phyloP scores from a whole-genome alignment of 2,888 invertebrate genomes.

The Dynastes grantii region DNA sequence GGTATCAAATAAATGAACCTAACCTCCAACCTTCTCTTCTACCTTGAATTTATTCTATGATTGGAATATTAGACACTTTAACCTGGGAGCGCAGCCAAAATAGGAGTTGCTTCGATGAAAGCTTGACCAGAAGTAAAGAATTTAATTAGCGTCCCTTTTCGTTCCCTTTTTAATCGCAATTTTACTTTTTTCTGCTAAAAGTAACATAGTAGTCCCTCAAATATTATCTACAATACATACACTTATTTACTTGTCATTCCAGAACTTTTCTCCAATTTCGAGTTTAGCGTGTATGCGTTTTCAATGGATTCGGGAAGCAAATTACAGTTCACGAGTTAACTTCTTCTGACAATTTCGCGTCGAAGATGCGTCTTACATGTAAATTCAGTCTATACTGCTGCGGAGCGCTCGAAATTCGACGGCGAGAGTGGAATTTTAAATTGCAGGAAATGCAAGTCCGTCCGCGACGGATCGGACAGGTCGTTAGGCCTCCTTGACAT shows the following conservation, averaged over 20 bases:
- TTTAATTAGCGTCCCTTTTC: too few relatives aligned
- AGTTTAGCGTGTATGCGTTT: neutral
- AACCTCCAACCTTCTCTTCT: too few relatives aligned
- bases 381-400: slow-evolving; percentile 13
- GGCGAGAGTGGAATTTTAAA: slow-evolving; percentile 47
- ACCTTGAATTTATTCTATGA: too few relatives aligned
- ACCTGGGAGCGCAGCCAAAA: too few relatives aligned
- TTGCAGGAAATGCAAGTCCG: slow-evolving; percentile 43
- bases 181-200: too few relatives aligned
- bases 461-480: slow-evolving; percentile 50
- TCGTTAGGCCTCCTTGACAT: slow-evolving; percentile 59
- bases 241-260: neutral
- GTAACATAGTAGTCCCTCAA: too few relatives aligned
- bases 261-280: neutral
- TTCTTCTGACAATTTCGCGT: slow-evolving; percentile 20
- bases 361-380: slow-evolving; percentile 29
- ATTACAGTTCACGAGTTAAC: slow-evolving; percentile 35
- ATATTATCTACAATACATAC: too few relatives aligned
- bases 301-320: slow-evolving; percentile 9
- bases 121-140: too few relatives aligned
- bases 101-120: too few relatives aligned
- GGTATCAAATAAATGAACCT: too few relatives aligned
- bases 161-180: too few relatives aligned
- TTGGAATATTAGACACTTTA: too few relatives aligned
- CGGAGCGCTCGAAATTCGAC: slow-evolving; percentile 34